Evolutionary conservation across 2,797 vertebrate species (phyloP).

Genomic region (Miichthys miiuy): DNA sequence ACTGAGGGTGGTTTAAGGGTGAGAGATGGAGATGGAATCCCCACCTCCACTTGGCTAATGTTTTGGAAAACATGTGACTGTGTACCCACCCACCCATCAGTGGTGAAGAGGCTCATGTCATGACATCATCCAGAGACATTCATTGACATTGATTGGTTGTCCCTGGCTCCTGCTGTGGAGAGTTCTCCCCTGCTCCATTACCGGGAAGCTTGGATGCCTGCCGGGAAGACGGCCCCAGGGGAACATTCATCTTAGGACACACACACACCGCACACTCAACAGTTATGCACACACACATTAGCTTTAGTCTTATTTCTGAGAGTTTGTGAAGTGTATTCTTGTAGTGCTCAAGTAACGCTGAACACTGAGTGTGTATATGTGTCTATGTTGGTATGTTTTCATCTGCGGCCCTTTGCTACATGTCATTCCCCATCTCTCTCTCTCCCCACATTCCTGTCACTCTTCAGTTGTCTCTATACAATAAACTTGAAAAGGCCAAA

Average conservation of each 20-base stretch:
- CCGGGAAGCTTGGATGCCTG: slow-evolving; percentile 66
- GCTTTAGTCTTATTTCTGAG: slow-evolving; percentile 2
- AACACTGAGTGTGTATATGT: background rate
- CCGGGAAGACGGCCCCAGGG: slow-evolving; percentile 55
- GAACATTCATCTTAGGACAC: slow-evolving; percentile 52
- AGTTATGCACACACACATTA: slow-evolving; percentile 1
- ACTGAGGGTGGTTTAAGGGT: background rate
- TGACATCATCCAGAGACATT: slow-evolving; percentile 55
- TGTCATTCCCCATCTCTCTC: too few relatives aligned
- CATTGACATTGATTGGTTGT: slow-evolving; percentile 70
- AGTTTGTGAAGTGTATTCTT: slow-evolving; percentile 16
- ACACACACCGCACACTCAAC: background rate
- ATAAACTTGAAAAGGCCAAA: too few relatives aligned
- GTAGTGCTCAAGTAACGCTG: background rate
- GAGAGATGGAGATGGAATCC: background rate
- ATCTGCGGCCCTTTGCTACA: background rate
- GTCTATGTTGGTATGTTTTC: slow-evolving; percentile 51
- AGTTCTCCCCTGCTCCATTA: slow-evolving; percentile 65
- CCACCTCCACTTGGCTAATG: background rate
- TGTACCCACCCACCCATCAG: slow-evolving; percentile 10
- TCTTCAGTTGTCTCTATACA: too few relatives aligned
- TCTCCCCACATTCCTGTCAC: too few relatives aligned
- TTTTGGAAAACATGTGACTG: slow-evolving; percentile 27
- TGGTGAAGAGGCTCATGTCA: slow-evolving; percentile 34
- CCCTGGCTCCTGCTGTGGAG: slow-evolving; percentile 53